Percentiles rank a stretch among this genome's conserved stretches.
phyloP scores from a whole-genome alignment of 2,888 invertebrate genomes.

The Athripsodes cinereus region DNA sequence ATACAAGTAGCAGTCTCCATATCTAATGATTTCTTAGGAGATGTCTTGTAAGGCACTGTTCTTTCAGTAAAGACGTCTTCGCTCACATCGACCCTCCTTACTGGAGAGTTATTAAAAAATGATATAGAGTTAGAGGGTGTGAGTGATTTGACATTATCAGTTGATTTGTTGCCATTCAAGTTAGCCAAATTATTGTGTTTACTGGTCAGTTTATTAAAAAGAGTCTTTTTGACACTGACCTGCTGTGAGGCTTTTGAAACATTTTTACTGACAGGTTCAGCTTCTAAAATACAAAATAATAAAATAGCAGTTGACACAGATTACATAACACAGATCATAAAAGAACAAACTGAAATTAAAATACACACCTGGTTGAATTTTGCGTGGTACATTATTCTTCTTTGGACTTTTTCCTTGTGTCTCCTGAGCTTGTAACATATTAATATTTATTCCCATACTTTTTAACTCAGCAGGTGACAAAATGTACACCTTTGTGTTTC shows the following conservation, averaged over 20 bases:
- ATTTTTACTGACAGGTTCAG: not conserved
- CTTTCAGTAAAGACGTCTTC: not conserved
- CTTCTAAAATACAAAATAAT: not conserved
- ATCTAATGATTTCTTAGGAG: constrained; percentile 33
- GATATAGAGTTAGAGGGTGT: not conserved
- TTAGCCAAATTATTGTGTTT: not conserved
- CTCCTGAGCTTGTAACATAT: not conserved
- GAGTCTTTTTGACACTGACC: constrained; percentile 7
- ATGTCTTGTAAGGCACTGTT: not conserved
- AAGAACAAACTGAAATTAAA: no score
- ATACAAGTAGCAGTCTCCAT: constrained; percentile 43
- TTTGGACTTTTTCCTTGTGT: no score
- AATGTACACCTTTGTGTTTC: constrained; percentile 38
- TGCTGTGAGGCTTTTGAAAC: not conserved
- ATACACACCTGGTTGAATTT: no score
- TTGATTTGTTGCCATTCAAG: not conserved
- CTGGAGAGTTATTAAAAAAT: not conserved
- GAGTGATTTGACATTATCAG: not conserved
- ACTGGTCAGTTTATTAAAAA: constrained; percentile 7
- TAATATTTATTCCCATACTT: constrained; percentile 42
- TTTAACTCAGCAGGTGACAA: constrained; percentile 43
- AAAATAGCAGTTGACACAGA: not conserved
- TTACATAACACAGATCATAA: no score
- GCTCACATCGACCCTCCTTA: not conserved
- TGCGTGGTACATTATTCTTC: no score